These are phyloP conservation scores for Odontothrips loti DNA, from an alignment of 2,888 invertebrate genomes.

Conservation along the genomic window DNA sequence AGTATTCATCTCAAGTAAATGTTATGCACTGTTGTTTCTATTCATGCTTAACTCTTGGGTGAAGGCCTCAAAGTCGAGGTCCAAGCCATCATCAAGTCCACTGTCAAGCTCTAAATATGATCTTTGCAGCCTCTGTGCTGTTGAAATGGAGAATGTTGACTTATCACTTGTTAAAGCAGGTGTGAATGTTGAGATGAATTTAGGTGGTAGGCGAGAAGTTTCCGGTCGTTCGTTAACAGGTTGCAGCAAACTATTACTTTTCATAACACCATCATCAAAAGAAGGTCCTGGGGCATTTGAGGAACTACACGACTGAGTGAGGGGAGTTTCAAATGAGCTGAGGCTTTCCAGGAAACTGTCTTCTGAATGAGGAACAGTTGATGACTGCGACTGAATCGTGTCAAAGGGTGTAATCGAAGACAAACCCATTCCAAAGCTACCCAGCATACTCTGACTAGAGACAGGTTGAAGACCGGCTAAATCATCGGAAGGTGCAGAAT, in stretches of 20 bases:
- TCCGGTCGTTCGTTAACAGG: not conserved
- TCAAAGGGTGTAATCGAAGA: not conserved
- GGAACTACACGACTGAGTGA: not conserved
- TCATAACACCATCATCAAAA: not conserved
- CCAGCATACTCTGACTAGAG: not conserved
- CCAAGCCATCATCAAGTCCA: not conserved
- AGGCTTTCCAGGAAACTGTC: conserved; percentile 6
- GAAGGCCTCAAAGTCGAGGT: conserved; percentile 2
- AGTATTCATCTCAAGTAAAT: not conserved
- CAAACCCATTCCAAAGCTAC: not conserved
- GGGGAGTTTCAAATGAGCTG: not conserved
- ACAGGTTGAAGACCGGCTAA: not conserved
- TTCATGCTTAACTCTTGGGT: not conserved
- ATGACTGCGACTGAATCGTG: not conserved
- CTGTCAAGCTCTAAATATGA: not conserved
- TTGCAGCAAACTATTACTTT: not conserved
- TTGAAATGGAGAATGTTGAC: not conserved
- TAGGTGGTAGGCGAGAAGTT: not conserved
- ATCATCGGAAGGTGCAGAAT: not conserved
- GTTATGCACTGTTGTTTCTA: not conserved
- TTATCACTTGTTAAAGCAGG: not conserved
- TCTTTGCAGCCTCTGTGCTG: conserved; percentile 4
- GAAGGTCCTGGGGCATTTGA: not conserved
- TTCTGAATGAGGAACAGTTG: not conserved
- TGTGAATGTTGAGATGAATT: not conserved